Evolutionary conservation across 2,113 vertebrate genomes (phyloP).

Genomic region (Isichthys henryi): DNA sequence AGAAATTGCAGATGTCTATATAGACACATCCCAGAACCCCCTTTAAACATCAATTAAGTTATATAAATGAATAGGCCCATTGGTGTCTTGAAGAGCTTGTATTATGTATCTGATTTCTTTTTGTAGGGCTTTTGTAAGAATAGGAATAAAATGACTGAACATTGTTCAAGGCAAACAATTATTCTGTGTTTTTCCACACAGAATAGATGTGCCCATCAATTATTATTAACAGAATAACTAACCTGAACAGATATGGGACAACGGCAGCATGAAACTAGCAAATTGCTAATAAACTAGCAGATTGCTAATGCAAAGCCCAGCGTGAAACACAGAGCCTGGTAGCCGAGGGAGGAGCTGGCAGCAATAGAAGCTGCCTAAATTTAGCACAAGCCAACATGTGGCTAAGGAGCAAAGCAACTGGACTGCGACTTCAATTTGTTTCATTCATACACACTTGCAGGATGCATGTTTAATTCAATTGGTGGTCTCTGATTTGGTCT

Average conservation of each 20-base stretch:
- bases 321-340: background rate
- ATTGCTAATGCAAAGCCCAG: background rate
- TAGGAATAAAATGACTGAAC: background rate
- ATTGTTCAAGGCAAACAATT: background rate
- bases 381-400: conserved; percentile 43
- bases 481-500: background rate
- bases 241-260: background rate
- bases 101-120: background rate
- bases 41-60: conserved; percentile 51
- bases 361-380: conserved; percentile 43
- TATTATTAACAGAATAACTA: background rate
- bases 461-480: background rate
- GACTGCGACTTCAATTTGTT: background rate
- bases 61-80: conserved; percentile 27
- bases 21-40: conserved; percentile 23
- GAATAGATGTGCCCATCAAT: background rate
- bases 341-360: background rate
- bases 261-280: background rate
- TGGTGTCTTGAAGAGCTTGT: background rate
- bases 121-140: background rate
- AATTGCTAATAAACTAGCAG: background rate
- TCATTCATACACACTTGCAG: background rate
- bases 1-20: conserved; percentile 50
- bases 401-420: conserved; percentile 24
- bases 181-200: background rate